A percentile compares a stretch with the other conserved stretches of the same genome.
Evolutionary conservation across 2,888 invertebrate genomes (phyloP).

Genomic region (Cabera pusaria): DNA sequence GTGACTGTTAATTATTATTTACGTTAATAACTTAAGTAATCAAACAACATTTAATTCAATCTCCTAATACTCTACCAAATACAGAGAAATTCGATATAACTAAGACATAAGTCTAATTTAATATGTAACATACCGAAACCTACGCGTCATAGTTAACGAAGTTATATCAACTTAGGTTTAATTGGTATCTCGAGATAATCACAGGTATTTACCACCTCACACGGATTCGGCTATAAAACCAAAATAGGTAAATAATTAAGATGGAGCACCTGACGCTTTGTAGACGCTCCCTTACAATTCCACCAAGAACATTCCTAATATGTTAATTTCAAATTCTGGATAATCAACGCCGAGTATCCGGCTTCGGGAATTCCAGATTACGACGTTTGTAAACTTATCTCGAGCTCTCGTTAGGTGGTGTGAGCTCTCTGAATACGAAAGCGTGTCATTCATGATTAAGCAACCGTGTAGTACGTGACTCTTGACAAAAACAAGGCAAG

Average conservation of each 20-base stretch:
- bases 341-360: slow-evolving; percentile 71
- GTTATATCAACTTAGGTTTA: no score
- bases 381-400: slow-evolving; percentile 79
- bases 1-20: no score
- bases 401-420: slow-evolving; percentile 74
- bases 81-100: no score
- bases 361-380: slow-evolving; percentile 73
- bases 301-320: slow-evolving; percentile 54
- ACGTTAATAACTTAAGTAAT: no score
- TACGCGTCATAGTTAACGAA: no score
- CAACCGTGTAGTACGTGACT: slow-evolving; percentile 67
- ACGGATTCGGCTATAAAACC: slow-evolving; percentile 13
- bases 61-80: no score
- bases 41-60: no score
- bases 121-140: no score
- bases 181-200: no score
- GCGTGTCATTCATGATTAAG: slow-evolving; percentile 77
- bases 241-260: slow-evolving; percentile 13
- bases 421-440: slow-evolving; percentile 75
- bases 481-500: slow-evolving; percentile 63
- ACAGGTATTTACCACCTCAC: slow-evolving; percentile 8
- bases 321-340: slow-evolving; percentile 76
- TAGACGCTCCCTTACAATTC: slow-evolving; percentile 20
- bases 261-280: slow-evolving; percentile 14
- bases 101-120: no score